Evolutionary conservation across 2,797 vertebrate genomes (phyloP).

Genomic region (Furcifer pardalis): DNA sequence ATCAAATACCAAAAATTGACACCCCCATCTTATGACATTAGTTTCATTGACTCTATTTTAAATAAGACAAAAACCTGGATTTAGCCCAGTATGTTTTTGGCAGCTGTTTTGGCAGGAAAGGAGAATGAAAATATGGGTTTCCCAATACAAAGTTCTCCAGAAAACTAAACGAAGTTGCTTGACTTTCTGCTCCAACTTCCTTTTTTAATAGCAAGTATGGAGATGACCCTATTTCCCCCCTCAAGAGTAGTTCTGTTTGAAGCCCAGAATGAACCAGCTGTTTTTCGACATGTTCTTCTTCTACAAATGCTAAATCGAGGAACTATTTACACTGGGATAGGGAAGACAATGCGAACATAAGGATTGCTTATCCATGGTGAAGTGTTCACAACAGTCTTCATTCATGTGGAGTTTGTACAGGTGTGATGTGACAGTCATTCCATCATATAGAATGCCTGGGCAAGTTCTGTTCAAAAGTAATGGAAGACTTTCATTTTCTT

Average conservation of each 20-base stretch:
- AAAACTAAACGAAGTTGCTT: neutral
- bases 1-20: no score
- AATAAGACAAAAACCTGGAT: no score
- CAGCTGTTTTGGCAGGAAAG: no score
- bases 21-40: no score
- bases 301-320: conserved; percentile 16
- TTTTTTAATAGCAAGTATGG: neutral
- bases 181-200: neutral
- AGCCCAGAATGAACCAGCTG: neutral
- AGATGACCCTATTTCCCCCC: neutral
- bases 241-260: neutral
- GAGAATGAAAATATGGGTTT: neutral
- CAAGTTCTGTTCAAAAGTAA: neutral
- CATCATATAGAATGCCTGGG: conserved; percentile 30
- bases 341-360: conserved; percentile 24
- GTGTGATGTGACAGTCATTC: conserved; percentile 42
- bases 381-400: conserved; percentile 21
- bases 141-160: neutral
- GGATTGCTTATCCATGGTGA: conserved; percentile 18
- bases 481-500: neutral
- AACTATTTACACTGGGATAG: conserved; percentile 45
- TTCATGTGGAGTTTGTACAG: conserved; percentile 50
- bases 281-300: neutral
- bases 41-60: no score
- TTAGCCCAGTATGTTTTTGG: no score